These are phyloP conservation scores for Anguilla megastoma DNA, from an alignment of 2,797 vertebrate genomes.

Conservation along the genomic window DNA sequence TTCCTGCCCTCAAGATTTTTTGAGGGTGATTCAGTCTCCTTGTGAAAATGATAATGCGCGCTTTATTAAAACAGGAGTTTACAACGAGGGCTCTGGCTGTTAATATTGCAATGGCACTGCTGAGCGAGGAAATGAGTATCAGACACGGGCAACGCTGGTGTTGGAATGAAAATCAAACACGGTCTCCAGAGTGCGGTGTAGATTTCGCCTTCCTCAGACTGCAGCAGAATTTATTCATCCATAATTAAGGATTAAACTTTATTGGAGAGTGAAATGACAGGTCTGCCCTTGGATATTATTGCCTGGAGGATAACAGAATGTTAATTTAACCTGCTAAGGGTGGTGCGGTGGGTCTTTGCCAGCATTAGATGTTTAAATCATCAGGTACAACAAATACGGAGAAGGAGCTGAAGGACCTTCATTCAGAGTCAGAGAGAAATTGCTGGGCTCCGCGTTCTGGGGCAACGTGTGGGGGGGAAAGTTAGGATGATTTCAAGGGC, in stretches of 20 bases:
- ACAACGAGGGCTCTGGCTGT: conserved; percentile 25
- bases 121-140: conserved; percentile 33
- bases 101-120: not conserved
- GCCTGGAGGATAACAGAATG: conserved; percentile 34
- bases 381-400: conserved; percentile 49
- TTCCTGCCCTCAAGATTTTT: conserved; percentile 16
- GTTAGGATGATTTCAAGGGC: not conserved
- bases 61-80: conserved; percentile 37
- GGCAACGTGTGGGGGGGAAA: not conserved
- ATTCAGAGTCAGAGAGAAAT: conserved; percentile 13
- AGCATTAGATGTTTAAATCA: conserved; percentile 53
- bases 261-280: conserved; percentile 44
- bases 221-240: conserved; percentile 49
- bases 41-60: conserved; percentile 30
- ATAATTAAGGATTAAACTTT: conserved; percentile 58
- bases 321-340: conserved; percentile 43
- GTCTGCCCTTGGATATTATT: conserved; percentile 48
- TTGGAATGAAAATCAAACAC: conserved; percentile 47
- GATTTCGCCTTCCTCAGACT: conserved; percentile 41
- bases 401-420: conserved; percentile 22
- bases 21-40: conserved; percentile 21
- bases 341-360: conserved; percentile 26
- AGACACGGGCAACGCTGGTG: conserved; percentile 20
- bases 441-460: not conserved
- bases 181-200: conserved; percentile 24